phyloP scores from a whole-genome alignment of 1,140 invertebrate species.

The Eciton burchellii region DNA sequence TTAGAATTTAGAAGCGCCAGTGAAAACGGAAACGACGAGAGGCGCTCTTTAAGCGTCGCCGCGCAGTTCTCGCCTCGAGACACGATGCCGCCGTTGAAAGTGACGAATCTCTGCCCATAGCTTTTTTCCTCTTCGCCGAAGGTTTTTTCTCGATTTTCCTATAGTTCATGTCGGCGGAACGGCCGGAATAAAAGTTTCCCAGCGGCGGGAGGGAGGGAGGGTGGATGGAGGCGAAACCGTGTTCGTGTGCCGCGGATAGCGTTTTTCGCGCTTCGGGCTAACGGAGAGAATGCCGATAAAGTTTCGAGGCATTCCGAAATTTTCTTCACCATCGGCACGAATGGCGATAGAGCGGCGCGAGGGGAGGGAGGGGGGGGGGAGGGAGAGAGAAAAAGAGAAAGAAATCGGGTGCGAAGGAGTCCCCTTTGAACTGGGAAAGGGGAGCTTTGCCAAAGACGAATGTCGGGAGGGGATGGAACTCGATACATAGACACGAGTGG shows the following conservation, averaged over 20 bases:
- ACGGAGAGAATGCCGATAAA: slow-evolving; percentile 72
- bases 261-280: slow-evolving; percentile 68
- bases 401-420: slow-evolving; percentile 23
- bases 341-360: slow-evolving; percentile 33
- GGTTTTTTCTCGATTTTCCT: slow-evolving; percentile 45
- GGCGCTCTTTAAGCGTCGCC: background rate
- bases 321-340: slow-evolving; percentile 65
- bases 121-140: slow-evolving; percentile 22
- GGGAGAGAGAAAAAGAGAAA: too few species aligned
- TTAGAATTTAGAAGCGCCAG: too few species aligned
- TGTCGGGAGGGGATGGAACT: slow-evolving; percentile 33
- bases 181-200: slow-evolving; percentile 81
- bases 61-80: background rate
- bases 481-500: slow-evolving; percentile 25
- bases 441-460: slow-evolving; percentile 53
- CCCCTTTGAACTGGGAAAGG: slow-evolving; percentile 49
- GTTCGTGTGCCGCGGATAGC: slow-evolving; percentile 71
- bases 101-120: slow-evolving; percentile 45
- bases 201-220: too few species aligned
- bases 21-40: slow-evolving; percentile 1
- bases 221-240: too few species aligned
- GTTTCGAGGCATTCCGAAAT: slow-evolving; percentile 73
- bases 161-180: slow-evolving; percentile 59
- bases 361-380: slow-evolving; percentile 9
- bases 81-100: slow-evolving; percentile 45